Evolutionary conservation across 2,113 vertebrate genomes (phyloP), one percentile per base, ranked within the genome.

Genomic region (Serilophus lunatus): DNA sequence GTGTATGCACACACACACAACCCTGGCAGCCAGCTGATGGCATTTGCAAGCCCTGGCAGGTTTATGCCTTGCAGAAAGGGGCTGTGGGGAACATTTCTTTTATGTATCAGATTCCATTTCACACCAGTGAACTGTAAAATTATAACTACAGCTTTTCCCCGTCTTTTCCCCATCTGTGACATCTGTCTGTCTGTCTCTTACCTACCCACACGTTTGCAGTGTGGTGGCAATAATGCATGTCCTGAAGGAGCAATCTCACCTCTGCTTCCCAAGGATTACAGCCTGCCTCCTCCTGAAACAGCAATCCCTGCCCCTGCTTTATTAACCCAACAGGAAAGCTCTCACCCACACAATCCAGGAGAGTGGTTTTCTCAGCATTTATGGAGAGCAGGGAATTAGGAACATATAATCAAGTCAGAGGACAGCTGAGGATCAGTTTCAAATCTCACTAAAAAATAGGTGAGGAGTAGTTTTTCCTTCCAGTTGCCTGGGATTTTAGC

Each of bases 91-190:
- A 24, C 65, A 9, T 35, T 44, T 28, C 71, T 91, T 84, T 93
- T 97, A 82, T 94, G 92, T 95, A 82, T 79, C 9, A 12, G 69
- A 63, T 92, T 90, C 91, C 87, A 93, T 96, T 96, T 97, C 92
- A 90, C 93, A 70, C 75, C 59, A 1, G 47, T 71, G 94, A 96
- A 95, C 96, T 23, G 6, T 93, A 96, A 97, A 96, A 97, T 96
- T 92, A 22, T 92, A 96, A 94, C 69, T 68, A 82, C 76, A 50
- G 69, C 84, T 95, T 92, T 93, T 16, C 59, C 42, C 63, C 1
- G 31, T 18, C 88, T 13, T 75, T 40, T 47, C 22, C 18, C 4
- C 7, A 80, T 40, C 88, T n/a, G 0, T 45, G 72, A 9, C 80
- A 81, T 63, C 81, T 69, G 76, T 91, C 85, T 70, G 89, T 94